These are phyloP conservation scores for Mesocentrotus franciscanus DNA, from an alignment of 53 echinoderm and acorn worm genomes.

Conservation along the genomic window DNA sequence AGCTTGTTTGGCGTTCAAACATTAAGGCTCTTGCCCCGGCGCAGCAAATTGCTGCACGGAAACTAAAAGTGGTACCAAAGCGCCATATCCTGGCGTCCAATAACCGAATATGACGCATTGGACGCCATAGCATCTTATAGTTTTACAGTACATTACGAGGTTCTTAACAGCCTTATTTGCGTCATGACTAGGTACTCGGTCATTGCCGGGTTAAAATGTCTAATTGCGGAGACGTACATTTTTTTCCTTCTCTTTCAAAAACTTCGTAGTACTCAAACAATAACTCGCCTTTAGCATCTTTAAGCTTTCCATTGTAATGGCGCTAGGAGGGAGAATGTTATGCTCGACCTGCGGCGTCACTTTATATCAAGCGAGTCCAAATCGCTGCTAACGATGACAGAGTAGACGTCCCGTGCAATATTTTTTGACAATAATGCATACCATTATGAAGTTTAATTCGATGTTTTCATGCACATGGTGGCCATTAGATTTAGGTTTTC, in stretches of 20 bases:
- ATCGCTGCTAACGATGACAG: not conserved
- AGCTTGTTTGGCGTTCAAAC: too few species aligned
- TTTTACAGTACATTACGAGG: not conserved
- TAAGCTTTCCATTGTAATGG: not conserved
- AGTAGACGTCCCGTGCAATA: not conserved
- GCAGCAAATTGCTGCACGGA: not conserved
- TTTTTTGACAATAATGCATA: not conserved
- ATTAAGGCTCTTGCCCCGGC: not conserved
- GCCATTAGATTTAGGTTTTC: not conserved
- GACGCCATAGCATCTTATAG: not conserved
- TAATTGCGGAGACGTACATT: not conserved
- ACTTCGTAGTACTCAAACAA: not conserved
- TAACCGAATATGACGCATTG: not conserved
- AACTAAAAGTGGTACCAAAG: not conserved
- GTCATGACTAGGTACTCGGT: not conserved
- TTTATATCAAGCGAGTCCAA: not conserved
- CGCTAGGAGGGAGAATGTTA: not conserved
- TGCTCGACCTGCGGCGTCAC: not conserved
- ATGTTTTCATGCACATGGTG: not conserved
- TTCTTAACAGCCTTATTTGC: conserved; percentile 13
- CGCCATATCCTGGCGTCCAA: not conserved
- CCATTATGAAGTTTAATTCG: not conserved
- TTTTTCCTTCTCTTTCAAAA: not conserved
- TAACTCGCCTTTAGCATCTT: not conserved
- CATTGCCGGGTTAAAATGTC: not conserved